These are phyloP conservation scores for Myotis pilosus DNA, from an alignment of 2,797 vertebrate species.

Conservation along the genomic window DNA sequence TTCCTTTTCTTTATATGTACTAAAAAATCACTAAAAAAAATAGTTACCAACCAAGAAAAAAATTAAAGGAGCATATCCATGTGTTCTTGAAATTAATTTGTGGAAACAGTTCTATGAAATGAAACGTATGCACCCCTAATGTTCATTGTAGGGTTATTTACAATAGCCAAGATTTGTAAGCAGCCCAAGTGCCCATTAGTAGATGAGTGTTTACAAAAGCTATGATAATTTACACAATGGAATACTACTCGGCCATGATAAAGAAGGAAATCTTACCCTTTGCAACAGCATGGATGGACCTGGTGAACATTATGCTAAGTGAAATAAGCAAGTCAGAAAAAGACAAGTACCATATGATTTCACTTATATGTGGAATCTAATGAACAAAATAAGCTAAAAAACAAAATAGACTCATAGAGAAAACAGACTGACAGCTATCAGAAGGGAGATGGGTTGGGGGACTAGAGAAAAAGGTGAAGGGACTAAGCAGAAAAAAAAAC, in stretches of 20 bases:
- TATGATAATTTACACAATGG: not conserved
- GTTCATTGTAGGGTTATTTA: not conserved
- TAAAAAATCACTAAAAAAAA: not conserved
- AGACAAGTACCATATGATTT: not conserved
- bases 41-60: not conserved
- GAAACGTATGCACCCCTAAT: not conserved
- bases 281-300: not conserved
- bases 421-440: not conserved
- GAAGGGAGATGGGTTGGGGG: not conserved
- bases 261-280: not conserved
- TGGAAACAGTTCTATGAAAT: not conserved
- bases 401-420: not conserved
- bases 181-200: not conserved
- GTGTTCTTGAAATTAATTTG: not conserved
- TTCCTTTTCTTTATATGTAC: not conserved
- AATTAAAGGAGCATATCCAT: not conserved
- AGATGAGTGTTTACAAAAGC: not conserved
- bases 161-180: not conserved
- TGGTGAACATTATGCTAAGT: not conserved
- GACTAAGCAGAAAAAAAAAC: not conserved
- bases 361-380: not conserved
- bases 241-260: not conserved
- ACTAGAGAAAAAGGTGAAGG: not conserved
- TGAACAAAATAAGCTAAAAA: not conserved
- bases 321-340: not conserved